Conservation (phyloP, 1,140 invertebrate species). For the Leptestheria dahalacensis region DNA sequence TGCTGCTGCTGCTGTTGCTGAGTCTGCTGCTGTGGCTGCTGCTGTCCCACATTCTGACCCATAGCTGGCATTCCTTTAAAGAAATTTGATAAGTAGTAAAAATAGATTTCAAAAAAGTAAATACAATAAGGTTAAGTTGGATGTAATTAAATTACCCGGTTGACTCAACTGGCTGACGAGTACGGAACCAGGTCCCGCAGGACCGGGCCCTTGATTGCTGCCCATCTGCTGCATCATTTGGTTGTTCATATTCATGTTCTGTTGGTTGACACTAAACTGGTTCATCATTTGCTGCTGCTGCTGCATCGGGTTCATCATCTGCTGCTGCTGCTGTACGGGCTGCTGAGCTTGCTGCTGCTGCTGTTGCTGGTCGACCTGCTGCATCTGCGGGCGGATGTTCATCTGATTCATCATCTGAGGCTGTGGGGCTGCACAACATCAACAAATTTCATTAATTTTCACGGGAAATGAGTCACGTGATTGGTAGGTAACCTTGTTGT, state of each 20-base stretch:
- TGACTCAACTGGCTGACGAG: background rate
- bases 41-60: constrained; percentile 2
- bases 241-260: background rate
- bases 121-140: too few species aligned
- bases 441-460: background rate
- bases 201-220: background rate
- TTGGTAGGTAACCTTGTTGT: background rate
- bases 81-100: background rate
- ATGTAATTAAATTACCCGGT: background rate
- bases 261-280: background rate
- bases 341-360: constrained; percentile 14
- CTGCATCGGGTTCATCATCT: background rate
- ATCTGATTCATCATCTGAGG: constrained; percentile 16
- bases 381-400: constrained; percentile 12
- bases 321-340: background rate
- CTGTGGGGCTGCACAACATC: constrained; percentile 4
- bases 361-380: constrained; percentile 3
- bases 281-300: constrained; percentile 6
- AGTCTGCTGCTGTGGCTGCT: constrained; percentile 1
- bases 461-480: background rate
- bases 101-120: too few species aligned
- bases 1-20: constrained; percentile 4
- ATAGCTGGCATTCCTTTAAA: background rate
- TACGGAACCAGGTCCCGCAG: background rate
- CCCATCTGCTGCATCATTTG: background rate